Conservation (phyloP, 2,797 vertebrate species). For the Myotis pilosus region DNA sequence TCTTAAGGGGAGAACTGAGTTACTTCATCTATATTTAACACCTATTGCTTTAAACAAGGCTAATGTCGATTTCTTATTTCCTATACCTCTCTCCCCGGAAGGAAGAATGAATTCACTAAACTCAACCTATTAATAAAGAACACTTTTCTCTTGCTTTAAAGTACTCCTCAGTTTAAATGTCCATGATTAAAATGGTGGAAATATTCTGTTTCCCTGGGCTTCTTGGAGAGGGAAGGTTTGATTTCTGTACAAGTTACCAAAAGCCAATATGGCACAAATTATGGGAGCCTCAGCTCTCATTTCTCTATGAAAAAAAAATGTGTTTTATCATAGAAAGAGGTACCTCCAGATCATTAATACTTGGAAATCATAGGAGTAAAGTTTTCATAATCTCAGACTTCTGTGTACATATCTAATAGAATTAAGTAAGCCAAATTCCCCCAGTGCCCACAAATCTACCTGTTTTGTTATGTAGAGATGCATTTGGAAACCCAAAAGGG, state of each 20-base stretch:
- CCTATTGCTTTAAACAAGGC: not conserved
- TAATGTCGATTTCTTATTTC: constrained; percentile 17
- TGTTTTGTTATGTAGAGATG: not conserved
- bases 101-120: constrained; percentile 27
- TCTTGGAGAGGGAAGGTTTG: constrained; percentile 22
- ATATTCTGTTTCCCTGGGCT: not conserved
- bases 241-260: not conserved
- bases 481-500: not conserved
- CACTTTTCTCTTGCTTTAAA: constrained; percentile 40
- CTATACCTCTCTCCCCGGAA: not conserved
- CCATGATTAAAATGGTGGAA: constrained; percentile 1
- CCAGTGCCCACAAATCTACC: not conserved
- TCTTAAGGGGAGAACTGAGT: not conserved
- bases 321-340: not conserved
- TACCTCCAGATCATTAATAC: not conserved
- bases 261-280: not conserved
- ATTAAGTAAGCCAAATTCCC: constrained; percentile 26
- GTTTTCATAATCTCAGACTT: constrained; percentile 13
- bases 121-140: constrained; percentile 13
- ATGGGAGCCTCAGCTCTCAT: not conserved
- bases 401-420: not conserved
- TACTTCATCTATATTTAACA: not conserved
- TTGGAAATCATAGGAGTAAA: constrained; percentile 14
- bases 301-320: not conserved
- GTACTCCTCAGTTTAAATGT: not conserved